These are phyloP conservation scores for Gallinago nigripennis DNA, from an alignment of 2,797 vertebrate genomes.

Conservation along the genomic window DNA sequence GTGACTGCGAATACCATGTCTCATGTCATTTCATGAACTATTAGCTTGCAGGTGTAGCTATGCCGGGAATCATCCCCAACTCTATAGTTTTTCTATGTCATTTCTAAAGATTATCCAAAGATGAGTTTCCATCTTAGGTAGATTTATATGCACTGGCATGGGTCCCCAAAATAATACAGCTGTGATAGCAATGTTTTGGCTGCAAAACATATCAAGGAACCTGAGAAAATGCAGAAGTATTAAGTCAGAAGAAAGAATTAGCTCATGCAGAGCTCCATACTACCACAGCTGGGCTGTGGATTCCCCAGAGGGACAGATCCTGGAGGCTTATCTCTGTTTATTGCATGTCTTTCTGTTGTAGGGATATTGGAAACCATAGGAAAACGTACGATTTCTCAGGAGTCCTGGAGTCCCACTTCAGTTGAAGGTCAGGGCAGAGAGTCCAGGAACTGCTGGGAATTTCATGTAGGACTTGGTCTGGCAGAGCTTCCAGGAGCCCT, in stretches of 20 bases:
- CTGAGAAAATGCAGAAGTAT: background rate
- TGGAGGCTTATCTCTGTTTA: background rate
- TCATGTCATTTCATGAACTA: background rate
- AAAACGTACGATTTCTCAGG: background rate
- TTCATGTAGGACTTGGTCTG: background rate
- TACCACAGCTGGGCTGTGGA: background rate
- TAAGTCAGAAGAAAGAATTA: background rate
- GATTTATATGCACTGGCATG: background rate
- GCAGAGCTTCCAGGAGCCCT: background rate
- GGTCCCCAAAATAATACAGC: background rate
- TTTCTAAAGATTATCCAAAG: background rate
- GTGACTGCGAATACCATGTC: background rate
- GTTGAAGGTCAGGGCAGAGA: background rate
- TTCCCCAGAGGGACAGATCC: background rate
- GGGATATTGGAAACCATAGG: background rate
- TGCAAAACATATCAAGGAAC: background rate
- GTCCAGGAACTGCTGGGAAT: background rate
- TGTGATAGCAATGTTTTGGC: background rate
- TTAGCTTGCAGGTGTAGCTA: background rate
- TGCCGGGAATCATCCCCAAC: background rate
- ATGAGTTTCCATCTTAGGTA: background rate
- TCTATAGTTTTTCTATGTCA: background rate
- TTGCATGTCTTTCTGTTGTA: background rate
- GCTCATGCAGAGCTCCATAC: background rate
- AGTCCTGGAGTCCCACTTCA: background rate